Evolutionary conservation across 2,888 invertebrate species (phyloP).

Genomic region (Cosmia pyralina): DNA sequence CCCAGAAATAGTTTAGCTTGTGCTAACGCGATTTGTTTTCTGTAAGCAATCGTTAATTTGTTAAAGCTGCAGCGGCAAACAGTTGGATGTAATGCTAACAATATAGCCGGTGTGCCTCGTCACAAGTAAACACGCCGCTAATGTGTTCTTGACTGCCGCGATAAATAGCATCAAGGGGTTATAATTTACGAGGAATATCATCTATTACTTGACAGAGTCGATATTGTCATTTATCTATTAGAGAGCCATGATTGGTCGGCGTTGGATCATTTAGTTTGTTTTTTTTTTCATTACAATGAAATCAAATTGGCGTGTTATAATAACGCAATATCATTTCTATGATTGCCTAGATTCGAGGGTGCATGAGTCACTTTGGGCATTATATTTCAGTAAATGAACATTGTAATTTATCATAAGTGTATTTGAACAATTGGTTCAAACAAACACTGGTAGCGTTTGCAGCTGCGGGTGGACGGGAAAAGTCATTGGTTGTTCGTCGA

Average conservation of each 20-base stretch:
- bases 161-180: conserved; percentile 42
- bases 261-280: conserved; percentile 34
- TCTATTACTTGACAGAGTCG: conserved; percentile 39
- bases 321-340: conserved; percentile 45
- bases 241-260: conserved; percentile 22
- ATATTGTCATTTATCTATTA: conserved; percentile 50
- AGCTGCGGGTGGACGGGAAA: conserved; percentile 79
- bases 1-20: conserved; percentile 80
- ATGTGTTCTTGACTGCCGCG: conserved; percentile 58
- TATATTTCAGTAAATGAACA: conserved; percentile 34
- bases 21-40: conserved; percentile 73
- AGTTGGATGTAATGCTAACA: conserved; percentile 69
- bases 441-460: conserved; percentile 62
- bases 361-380: conserved; percentile 13
- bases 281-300: conserved; percentile 26
- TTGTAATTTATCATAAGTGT: conserved; percentile 38
- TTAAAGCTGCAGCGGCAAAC: conserved; percentile 68
- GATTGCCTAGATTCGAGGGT: conserved; percentile 23
- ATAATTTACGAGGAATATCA: conserved; percentile 46
- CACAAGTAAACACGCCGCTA: conserved; percentile 68
- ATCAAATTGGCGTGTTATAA: conserved; percentile 27
- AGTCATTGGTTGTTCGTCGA: conserved; percentile 79
- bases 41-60: conserved; percentile 73
- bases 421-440: conserved; percentile 65
- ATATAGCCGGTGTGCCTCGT: conserved; percentile 63